Evolutionary conservation across 2,888 invertebrate species (phyloP).

Genomic region (Trissoscelio sp.): DNA sequence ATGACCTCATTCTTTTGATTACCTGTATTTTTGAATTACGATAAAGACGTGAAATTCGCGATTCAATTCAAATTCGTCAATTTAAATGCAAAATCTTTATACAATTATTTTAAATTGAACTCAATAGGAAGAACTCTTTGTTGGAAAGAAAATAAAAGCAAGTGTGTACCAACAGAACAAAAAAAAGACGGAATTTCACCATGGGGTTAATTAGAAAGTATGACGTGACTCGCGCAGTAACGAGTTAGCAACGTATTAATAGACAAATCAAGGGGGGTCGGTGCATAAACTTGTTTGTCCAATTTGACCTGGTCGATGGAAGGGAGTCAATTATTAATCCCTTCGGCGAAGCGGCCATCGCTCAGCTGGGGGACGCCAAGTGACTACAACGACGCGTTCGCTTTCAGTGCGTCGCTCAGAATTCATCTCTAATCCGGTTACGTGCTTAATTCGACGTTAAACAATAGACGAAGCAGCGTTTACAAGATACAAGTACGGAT

Average conservation of each 20-base stretch:
- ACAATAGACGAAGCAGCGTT: slow-evolving; percentile 30
- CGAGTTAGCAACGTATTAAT: slow-evolving; percentile 56
- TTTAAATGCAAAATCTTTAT: no score
- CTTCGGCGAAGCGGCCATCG: slow-evolving; percentile 37
- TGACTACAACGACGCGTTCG: slow-evolving; percentile 35
- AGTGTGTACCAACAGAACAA: no score
- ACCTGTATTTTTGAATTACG: neutral
- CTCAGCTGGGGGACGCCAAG: slow-evolving; percentile 20
- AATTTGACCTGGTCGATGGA: slow-evolving; percentile 48
- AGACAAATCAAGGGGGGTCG: slow-evolving; percentile 45
- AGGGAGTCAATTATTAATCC: slow-evolving; percentile 56
- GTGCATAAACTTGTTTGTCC: slow-evolving; percentile 51
- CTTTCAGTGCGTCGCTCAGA: slow-evolving; percentile 48
- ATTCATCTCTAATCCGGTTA: slow-evolving; percentile 54
- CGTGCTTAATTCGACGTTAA: slow-evolving; percentile 48
- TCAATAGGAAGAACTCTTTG: neutral
- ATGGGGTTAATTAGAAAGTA: slow-evolving; percentile 37
- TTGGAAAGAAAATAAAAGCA: neutral
- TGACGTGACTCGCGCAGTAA: slow-evolving; percentile 40
- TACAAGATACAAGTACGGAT: neutral
- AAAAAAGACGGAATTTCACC: no score
- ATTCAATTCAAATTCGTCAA: neutral
- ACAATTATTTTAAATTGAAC: no score
- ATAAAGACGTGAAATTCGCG: slow-evolving; percentile 1
- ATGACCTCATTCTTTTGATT: slow-evolving; percentile 34